These are phyloP conservation scores for Diploscapter pachys DNA, from an alignment of 1,140 invertebrate genomes.

Conservation along the genomic window DNA sequence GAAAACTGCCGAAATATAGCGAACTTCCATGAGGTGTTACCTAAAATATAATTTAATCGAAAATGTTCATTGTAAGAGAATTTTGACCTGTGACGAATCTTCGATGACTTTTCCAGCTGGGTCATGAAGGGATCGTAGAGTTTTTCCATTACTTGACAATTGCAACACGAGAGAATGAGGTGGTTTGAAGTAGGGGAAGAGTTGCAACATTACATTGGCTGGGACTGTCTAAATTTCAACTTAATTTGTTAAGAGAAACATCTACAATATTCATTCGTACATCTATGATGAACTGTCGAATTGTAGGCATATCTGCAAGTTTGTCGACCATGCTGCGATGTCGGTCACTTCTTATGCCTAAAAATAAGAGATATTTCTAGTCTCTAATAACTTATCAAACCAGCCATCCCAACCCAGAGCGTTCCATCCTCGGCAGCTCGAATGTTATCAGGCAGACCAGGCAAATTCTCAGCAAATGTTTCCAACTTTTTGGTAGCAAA, in stretches of 20 bases:
- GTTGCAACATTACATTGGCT: slow-evolving; percentile 47
- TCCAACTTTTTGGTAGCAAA: slow-evolving; percentile 45
- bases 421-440: slow-evolving; percentile 57
- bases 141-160: slow-evolving; percentile 57
- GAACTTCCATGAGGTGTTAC: slow-evolving; percentile 38
- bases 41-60: slow-evolving; percentile 36
- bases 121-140: slow-evolving; percentile 60
- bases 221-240: slow-evolving; percentile 32
- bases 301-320: slow-evolving; percentile 48
- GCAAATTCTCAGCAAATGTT: slow-evolving; percentile 59
- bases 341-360: slow-evolving; percentile 41
- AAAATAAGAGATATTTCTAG: too few species aligned
- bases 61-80: slow-evolving; percentile 38
- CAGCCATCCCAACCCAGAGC: slow-evolving; percentile 42
- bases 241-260: neutral
- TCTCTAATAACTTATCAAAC: neutral
- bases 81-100: slow-evolving; percentile 57
- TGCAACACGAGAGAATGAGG: slow-evolving; percentile 61
- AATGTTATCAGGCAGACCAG: slow-evolving; percentile 62
- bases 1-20: slow-evolving; percentile 52
- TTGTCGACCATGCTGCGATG: slow-evolving; percentile 54
- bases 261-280: slow-evolving; percentile 17
- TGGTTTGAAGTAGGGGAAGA: slow-evolving; percentile 53
- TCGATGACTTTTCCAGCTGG: slow-evolving; percentile 55
- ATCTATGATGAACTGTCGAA: slow-evolving; percentile 57